Evolutionary conservation across 2,113 vertebrate species (phyloP), one percentile per base, ranked within the genome.

Genomic region (Gymnogyps californianus): DNA sequence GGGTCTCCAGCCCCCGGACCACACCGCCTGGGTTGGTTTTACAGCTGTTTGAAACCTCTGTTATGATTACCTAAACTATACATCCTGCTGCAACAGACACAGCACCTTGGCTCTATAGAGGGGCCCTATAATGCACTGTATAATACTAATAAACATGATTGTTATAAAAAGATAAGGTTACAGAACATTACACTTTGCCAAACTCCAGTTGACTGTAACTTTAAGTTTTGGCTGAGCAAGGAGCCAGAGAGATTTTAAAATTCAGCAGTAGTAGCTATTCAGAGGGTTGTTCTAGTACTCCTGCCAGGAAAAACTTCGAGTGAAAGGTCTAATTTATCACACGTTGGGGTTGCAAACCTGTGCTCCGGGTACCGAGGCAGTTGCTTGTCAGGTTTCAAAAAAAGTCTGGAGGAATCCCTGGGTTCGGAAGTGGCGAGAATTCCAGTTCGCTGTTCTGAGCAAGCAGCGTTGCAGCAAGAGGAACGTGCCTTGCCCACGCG

Each of bases 321-420:
- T 98, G 98, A 99, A 99, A 98, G 98, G 96, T 96, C 97, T 98
- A 97, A 98, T 98, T 98, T 98, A 98, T 98, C 98, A 98, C 97
- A 67, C 93, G 4, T 52, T 81, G 87, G 89, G 88, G 96, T 96
- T 98, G 96, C 95, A 97, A 97, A 97, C 89, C 89, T 97, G 80
- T 94, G 87, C 94, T 93, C 87, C 3, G 87, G 89, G 89, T 96
- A 97, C 88, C 78, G 11, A 94, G 71, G 95, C 95, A 84, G 67
- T 76, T 16, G 24, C 88, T 96, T 61, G 66, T 90, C 87, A 87
- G 75, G 62, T 76, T 95, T 82, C 77, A 85, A 7, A 59, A n/a
- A 28, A 62, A 75, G 83, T 21, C 92, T 83, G 54, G 59, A 92
- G 89, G 88, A 92, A 93, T 89, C 76, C 54, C 93, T 77, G 54